Evolutionary conservation across 2,888 invertebrate genomes (phyloP), one percentile per base, ranked within the genome.

Genomic region (Polyommatus iphigenia): DNA sequence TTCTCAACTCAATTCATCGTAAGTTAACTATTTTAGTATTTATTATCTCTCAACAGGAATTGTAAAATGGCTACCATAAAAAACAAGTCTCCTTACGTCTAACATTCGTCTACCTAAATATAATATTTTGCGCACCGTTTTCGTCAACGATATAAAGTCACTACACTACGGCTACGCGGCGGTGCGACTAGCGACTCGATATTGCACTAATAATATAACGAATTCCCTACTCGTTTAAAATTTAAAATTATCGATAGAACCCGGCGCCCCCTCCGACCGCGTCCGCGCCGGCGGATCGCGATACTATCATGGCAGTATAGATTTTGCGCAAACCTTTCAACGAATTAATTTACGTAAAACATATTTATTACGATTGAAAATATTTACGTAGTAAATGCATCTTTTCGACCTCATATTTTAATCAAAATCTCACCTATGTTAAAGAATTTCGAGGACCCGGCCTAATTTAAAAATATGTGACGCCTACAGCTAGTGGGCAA

Each of bases 91-190:
- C 6, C 75, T 75, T 75, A 75, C 29, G 50, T 24, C 75, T 75
- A 75, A 75, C 24, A 75, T 75, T 75, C 20, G 75, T 50, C 75
- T 75, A 75, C 75, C 54, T 75, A 75, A 75, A 29, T 41, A 72
- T 73, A 75, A 73, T 73, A 73, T 73, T 75, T 75, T 75, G 75
- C 75, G 75, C 75, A 75, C 75, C 75, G 46, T 54, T 67, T 75
- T 75, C 50, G 75, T 75, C 75, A 75, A 75, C 75, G 50, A 75
- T 75, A 75, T 75, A 75, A 75, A 54, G 24, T 75, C 75, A 75
- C 75, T 75, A 75, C 75, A 75, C 75, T 75, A 75, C 8, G 75
- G 46, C 75, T 75, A 75, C 75, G 75, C 50, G 75, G 75, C 75
- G 75, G 75, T 75, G 75, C 75, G 75, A 41, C 75, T 46, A 24